Conservation (phyloP, 2,113 vertebrate species). For the Ceuthmochares aereus region DNA sequence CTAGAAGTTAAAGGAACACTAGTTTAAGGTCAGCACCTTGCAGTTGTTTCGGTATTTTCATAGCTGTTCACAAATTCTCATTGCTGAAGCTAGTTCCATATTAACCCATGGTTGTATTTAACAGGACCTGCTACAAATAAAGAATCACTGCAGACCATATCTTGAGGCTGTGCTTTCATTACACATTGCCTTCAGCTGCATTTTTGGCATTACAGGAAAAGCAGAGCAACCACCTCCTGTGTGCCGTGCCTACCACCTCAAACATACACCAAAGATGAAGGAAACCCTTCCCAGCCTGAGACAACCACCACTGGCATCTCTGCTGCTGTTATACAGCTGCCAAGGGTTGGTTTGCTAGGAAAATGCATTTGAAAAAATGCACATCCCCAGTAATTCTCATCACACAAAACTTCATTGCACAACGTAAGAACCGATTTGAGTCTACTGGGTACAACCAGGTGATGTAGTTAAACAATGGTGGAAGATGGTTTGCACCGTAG, state of each 20-base stretch:
- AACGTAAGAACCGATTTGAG: not conserved
- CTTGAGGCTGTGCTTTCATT: not conserved
- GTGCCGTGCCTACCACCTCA: not conserved
- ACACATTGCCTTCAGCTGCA: not conserved
- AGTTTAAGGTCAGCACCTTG: slow-evolving; percentile 69
- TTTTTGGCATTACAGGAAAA: not conserved
- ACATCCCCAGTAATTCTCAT: not conserved
- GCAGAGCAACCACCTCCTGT: not conserved
- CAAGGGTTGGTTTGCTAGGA: not conserved
- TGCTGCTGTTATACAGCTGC: not conserved
- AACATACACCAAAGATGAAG: not conserved
- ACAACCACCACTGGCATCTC: not conserved
- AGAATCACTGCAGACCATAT: not conserved
- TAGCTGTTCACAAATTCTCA: slow-evolving; percentile 46
- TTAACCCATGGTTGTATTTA: slow-evolving; percentile 23
- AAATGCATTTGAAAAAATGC: accelerated
- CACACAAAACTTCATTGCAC: not conserved
- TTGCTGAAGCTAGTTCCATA: slow-evolving; percentile 31
- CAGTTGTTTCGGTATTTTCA: slow-evolving; percentile 42
- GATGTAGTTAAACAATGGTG: not conserved
- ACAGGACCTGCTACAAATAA: not conserved
- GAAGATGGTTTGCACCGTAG: not conserved
- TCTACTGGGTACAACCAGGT: not conserved
- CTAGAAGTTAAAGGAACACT: slow-evolving; percentile 68
- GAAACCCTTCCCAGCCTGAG: not conserved